Base-by-base conservation (phyloP, 1,140 invertebrate genomes). In the Mizuhopecten yessoensis region DNA sequence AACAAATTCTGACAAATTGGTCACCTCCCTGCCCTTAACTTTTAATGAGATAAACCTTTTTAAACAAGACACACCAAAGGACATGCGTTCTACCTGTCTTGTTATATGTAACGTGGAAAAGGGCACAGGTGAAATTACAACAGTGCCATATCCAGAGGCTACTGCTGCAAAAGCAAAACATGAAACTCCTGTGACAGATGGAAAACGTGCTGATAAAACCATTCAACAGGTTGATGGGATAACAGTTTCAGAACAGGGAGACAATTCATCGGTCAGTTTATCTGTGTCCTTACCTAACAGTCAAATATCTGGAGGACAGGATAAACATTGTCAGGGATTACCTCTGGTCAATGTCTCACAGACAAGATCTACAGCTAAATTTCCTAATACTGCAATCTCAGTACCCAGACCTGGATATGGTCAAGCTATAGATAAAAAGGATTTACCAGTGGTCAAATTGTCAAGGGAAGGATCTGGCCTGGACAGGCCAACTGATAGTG, bases 21-120 rank as follows among this genome's bases (percentile, higher is more conserved):
- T 75, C 57, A 75, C 5, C 57, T 75, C 57, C n/a, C 29, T 29
- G 57, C 57, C 57, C 29, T 13, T 11, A 75, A 29, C 57, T 75
- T 75, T 75, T 75, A 75, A 75, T 75, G 57, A 29, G 57, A 75
- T 75, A 75, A 75, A 75, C 57, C 57, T 29, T 75, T 75, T n/a
- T 75, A 75, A 75, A 75, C 23, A 75, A 75, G 57, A 75, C 57
- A 75, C 57, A 29, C 57, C 57, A 75, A n/a, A 75, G 57, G 57
- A 75, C n/a, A n/a, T 17, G 5, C 23, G 29, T 3, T 75, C 57
- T 29, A 75, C 57, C 57, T 29, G 57, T 29, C 57, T n/a, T 29
- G 42, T 45, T 9, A 20, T 1, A 45, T 5, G 23, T 75, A 17
- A 75, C n/a, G 57, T 29, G 57, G 45, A 57, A 57, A 57, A 57